These are phyloP conservation scores for Alloscopus bannaensis DNA, from an alignment of 2,888 invertebrate species.

Conservation along the genomic window DNA sequence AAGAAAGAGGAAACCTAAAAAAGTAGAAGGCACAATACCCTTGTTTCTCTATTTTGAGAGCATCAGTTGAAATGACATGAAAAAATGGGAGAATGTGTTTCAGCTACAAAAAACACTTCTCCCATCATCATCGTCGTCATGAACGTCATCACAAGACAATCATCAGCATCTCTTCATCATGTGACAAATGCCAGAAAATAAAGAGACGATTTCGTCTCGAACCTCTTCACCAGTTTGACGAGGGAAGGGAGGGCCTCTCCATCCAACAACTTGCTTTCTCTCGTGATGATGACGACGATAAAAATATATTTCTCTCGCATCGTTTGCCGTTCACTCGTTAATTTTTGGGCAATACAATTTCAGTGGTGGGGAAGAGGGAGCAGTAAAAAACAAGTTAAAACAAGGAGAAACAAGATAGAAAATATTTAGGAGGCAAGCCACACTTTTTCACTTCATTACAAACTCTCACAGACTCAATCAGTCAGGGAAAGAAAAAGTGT, in stretches of 20 bases:
- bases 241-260: neutral
- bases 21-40: neutral
- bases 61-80: constrained; percentile 35
- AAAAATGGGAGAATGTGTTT: constrained; percentile 44
- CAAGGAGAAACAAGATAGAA: too few relatives aligned
- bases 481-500: neutral
- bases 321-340: too few relatives aligned
- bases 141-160: constrained; percentile 39
- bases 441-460: neutral
- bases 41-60: neutral
- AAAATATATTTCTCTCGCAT: too few relatives aligned
- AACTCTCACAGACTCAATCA: neutral
- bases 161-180: constrained; percentile 51
- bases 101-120: constrained; percentile 52
- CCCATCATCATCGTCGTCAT: constrained; percentile 51
- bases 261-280: neutral
- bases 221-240: neutral
- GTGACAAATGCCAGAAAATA: constrained; percentile 57
- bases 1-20: constrained; percentile 10
- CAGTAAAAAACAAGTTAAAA: too few relatives aligned
- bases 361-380: too few relatives aligned
- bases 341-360: too few relatives aligned
- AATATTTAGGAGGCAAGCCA: too few relatives aligned
- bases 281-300: too few relatives aligned
- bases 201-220: constrained; percentile 19